These are phyloP conservation scores for Aporophyla lueneburgensis DNA, from an alignment of 2,888 invertebrate genomes.

Conservation along the genomic window DNA sequence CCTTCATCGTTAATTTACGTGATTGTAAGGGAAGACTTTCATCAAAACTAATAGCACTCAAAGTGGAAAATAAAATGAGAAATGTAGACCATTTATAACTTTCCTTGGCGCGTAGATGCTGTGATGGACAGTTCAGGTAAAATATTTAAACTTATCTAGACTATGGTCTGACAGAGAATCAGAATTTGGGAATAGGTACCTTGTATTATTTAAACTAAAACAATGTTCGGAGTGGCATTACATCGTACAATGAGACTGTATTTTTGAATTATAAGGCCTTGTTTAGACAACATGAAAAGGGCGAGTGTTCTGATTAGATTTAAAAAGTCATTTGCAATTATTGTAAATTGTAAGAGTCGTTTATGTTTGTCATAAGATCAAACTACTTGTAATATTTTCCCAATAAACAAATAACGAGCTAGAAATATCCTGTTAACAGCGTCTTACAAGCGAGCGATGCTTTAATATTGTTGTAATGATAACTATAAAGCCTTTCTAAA, in stretches of 20 bases:
- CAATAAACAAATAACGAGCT: neutral
- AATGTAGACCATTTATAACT: constrained; percentile 59
- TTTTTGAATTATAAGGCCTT: neutral
- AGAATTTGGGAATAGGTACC: constrained; percentile 8
- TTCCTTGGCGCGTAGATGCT: constrained; percentile 28
- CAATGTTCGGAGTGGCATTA: neutral
- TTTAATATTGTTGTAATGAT: constrained; percentile 16
- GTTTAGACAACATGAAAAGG: neutral
- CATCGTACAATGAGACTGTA: neutral
- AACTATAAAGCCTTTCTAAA: neutral
- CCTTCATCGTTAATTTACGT: constrained; percentile 44
- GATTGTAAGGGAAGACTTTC: constrained; percentile 50
- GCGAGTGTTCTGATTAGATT: neutral
- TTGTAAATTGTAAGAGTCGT: neutral
- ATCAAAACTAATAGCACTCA: constrained; percentile 62
- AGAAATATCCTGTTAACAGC: neutral
- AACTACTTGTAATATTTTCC: no score
- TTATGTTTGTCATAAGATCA: no score
- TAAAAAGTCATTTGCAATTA: neutral
- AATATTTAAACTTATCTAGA: constrained; percentile 29
- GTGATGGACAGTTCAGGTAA: constrained; percentile 18
- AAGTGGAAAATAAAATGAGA: constrained; percentile 66
- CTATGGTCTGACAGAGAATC: neutral
- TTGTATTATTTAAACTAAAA: neutral
- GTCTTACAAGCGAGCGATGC: neutral